phyloP scores from a whole-genome alignment of 2,113 vertebrate species.

The Callipepla californica region DNA sequence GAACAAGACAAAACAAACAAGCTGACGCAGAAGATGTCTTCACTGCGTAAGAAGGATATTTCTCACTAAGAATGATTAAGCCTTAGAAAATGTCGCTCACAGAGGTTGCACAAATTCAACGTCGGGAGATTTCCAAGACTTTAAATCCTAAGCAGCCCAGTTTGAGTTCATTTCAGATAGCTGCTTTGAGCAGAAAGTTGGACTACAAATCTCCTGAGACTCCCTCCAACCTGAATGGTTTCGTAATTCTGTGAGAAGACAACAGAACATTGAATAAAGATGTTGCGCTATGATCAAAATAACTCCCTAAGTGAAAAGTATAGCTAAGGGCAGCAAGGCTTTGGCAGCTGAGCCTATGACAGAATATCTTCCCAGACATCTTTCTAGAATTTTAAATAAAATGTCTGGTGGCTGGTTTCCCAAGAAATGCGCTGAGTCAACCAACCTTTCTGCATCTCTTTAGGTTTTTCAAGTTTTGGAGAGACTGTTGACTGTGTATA shows the following conservation, averaged over 20 bases:
- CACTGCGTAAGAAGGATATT: background rate
- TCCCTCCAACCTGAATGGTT: background rate
- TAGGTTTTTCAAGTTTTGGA: background rate
- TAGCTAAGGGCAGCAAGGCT: background rate
- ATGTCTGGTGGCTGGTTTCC: background rate
- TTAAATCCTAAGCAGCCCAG: background rate
- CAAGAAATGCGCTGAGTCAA: background rate
- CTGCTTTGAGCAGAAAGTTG: background rate
- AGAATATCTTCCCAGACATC: background rate
- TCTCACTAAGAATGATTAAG: background rate
- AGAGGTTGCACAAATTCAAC: background rate
- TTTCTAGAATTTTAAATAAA: background rate
- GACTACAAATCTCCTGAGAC: background rate
- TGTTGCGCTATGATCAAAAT: background rate
- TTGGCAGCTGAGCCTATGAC: background rate
- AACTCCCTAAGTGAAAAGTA: background rate
- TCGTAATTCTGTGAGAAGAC: background rate
- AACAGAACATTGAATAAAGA: background rate
- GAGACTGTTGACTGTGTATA: background rate
- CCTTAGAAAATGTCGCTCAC: background rate
- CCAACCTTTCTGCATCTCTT: background rate
- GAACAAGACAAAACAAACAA: background rate
- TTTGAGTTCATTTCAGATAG: background rate
- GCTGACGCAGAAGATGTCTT: background rate
- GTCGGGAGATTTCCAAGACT: background rate